phyloP scores from a whole-genome alignment of 2,888 invertebrate species.

The Crioceris asparagi region DNA sequence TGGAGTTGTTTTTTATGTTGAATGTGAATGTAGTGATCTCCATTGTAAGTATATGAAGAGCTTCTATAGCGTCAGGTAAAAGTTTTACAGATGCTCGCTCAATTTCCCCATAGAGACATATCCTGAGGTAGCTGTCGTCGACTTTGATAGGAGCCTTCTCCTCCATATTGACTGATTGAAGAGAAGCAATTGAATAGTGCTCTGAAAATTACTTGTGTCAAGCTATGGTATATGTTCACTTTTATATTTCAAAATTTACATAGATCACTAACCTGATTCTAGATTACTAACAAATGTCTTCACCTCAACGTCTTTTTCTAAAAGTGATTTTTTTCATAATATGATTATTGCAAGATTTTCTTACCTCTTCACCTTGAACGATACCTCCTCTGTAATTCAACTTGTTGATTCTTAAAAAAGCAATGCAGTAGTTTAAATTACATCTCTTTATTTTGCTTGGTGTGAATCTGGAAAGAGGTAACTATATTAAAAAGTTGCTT shows the following conservation, averaged over 20 bases:
- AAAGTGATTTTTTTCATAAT: no score
- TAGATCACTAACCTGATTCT: constrained; percentile 5
- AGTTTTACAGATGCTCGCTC: constrained; percentile 42
- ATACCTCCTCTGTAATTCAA: constrained; percentile 16
- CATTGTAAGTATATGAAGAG: constrained; percentile 39
- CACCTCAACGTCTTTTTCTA: constrained; percentile 12
- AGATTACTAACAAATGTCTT: constrained; percentile 12
- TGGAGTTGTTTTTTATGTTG: constrained; percentile 23
- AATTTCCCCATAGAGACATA: constrained; percentile 47
- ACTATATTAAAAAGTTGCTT: constrained; percentile 1
- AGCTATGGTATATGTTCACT: no score
- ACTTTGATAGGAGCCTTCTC: constrained; percentile 4
- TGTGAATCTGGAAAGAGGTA: constrained; percentile 9
- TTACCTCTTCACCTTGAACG: constrained; percentile 7
- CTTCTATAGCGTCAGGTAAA: constrained; percentile 39
- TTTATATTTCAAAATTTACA: background rate
- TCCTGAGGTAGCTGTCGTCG: constrained; percentile 22
- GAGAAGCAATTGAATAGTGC: constrained; percentile 10
- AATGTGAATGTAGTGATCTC: constrained; percentile 25
- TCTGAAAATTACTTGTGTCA: no score
- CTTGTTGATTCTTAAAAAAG: constrained; percentile 13
- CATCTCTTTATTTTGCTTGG: constrained; percentile 9
- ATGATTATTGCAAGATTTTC: no score
- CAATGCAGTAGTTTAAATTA: constrained; percentile 9
- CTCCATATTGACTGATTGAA: constrained; percentile 4